Base-by-base conservation (phyloP, 1,140 invertebrate genomes). In the Steinernema khuongi region DNA sequence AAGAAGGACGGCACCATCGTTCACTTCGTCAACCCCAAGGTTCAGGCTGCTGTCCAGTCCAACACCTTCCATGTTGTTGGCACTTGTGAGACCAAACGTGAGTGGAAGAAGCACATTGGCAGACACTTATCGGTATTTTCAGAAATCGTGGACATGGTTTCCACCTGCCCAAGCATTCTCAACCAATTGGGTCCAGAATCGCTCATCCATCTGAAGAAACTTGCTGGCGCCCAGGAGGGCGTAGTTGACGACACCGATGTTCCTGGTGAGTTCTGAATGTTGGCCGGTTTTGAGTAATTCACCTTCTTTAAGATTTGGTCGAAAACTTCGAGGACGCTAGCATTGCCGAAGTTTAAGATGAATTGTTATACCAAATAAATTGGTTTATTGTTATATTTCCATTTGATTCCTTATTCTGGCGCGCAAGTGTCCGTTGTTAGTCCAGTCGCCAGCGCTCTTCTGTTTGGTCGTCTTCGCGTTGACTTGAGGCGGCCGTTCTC, bases 101-200 rank as follows among this genome's bases (percentile, higher is more conserved):
- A 41, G 36, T 41, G n/a, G n/a, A n/a, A n/a, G n/a, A n/a, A n/a
- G n/a, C n/a, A n/a, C n/a, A n/a, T n/a, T n/a, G n/a, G n/a, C n/a
- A n/a, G n/a, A n/a, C n/a, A n/a, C n/a, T 41, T 41, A n/a, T n/a
- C 36, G 7, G 7, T 41, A 41, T n/a, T 41, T 41, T 14, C 50
- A 60, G 50, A 7, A 7, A 22, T 60, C 2, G 50, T 60, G 11
- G 50, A 60, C 14, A 60, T 60, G 50, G 50, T 60, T 22, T 14
- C 7, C 7, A 11, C 22, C 7, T 4, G 26, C 50, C 50, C 50
- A 22, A 60, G 14, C 7, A 60, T 60, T 22, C 50, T 60, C 50
- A 60, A 60, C 19, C 50, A 60, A 26, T 22, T 60, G 50, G 50
- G 50, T 22, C 50, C 50, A n/a, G 50, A 60, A 26, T 60, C 50